Evolutionary conservation across 2,113 vertebrate genomes (phyloP).

Genomic region (Stercorarius parasiticus): DNA sequence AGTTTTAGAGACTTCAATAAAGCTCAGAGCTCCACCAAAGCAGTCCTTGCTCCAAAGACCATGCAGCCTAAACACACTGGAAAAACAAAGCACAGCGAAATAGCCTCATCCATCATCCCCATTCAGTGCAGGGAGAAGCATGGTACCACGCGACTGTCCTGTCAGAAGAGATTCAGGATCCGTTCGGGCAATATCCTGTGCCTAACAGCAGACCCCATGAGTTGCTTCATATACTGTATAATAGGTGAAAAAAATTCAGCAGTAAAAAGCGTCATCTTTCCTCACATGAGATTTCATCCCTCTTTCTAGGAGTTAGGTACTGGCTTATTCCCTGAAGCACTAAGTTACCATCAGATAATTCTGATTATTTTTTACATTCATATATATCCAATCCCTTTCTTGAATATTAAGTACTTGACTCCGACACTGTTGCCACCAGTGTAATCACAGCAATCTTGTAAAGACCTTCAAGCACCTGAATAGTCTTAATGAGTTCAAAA

Average conservation of each 20-base stretch:
- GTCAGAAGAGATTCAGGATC: not conserved
- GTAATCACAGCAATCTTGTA: not conserved
- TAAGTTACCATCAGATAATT: not conserved
- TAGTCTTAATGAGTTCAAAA: not conserved
- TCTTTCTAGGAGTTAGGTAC: not conserved
- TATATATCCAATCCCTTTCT: not conserved
- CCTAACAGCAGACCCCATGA: not conserved
- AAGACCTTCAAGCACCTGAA: not conserved
- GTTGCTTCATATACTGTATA: not conserved
- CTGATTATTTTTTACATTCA: not conserved
- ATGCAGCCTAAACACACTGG: not conserved
- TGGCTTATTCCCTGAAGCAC: not conserved
- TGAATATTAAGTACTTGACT: not conserved
- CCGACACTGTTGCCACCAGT: not conserved
- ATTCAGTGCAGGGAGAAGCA: not conserved
- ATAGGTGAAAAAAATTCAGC: not conserved
- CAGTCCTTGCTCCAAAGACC: not conserved
- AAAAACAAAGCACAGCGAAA: not conserved
- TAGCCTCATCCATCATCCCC: not conserved
- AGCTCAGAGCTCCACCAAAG: not conserved
- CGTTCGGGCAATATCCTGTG: not conserved
- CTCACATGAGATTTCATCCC: not conserved
- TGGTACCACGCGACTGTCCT: not conserved
- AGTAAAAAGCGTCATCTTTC: not conserved
- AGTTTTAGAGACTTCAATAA: not conserved